Percentiles rank a stretch among this genome's conserved stretches.
Conservation (phyloP, 2,888 invertebrate species). For the Nemapogon koenigi region DNA sequence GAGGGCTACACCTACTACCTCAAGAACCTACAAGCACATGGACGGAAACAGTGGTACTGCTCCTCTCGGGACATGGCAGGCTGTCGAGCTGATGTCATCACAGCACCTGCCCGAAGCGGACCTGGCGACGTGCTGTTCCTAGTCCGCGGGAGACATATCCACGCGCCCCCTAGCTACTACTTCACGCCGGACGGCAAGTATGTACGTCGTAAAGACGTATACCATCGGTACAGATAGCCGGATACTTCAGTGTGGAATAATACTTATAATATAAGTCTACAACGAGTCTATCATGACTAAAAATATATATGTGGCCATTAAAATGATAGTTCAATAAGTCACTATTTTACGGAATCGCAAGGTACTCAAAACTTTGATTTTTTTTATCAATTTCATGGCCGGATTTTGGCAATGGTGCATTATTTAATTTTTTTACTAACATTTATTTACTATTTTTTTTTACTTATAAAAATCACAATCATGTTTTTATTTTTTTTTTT, state of each 20-base stretch:
- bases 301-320: not conserved
- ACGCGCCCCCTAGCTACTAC: constrained; percentile 52
- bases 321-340: no score
- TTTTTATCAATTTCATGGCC: not conserved
- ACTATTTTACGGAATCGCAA: no score
- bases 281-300: not conserved
- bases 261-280: not conserved
- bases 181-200: constrained; percentile 57
- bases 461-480: no score
- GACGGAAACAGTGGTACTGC: constrained; percentile 59
- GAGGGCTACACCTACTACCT: constrained; percentile 56
- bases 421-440: not conserved
- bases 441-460: no score
- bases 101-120: constrained; percentile 37
- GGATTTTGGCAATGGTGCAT: not conserved
- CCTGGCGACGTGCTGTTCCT: constrained; percentile 50
- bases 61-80: constrained; percentile 57
- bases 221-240: constrained; percentile 52
- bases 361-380: no score
- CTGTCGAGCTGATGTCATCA: constrained; percentile 55
- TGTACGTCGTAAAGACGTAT: constrained; percentile 51
- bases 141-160: constrained; percentile 51
- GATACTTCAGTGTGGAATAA: no score
- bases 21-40: constrained; percentile 56
- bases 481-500: constrained; percentile 1